Evolutionary conservation across 2,797 vertebrate genomes (phyloP), one percentile per base, ranked within the genome.

Genomic region (Microhierax caerulescens): DNA sequence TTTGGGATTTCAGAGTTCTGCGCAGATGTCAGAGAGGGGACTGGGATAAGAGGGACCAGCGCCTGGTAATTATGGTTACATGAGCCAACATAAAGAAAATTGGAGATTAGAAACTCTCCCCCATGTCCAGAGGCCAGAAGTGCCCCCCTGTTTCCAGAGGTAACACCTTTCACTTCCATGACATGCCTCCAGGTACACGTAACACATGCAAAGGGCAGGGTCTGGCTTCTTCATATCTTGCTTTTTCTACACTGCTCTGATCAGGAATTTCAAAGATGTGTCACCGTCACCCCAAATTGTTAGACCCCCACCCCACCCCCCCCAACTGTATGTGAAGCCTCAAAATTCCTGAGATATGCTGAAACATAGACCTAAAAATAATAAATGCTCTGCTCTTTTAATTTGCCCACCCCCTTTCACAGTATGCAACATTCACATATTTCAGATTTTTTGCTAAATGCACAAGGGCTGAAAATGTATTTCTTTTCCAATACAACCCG

Each of bases 31-130:
- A 94, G 84, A 59, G 5, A 54, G 47, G 27, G 61, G 41, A 82
- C 21, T 90, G 67, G 76, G 85, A 45, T 83, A 83, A 89, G 48
- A 88, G 54, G 27, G 63, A 78, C 28, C 28, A 36, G 63, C 36
- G 82, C 34, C 78, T 96, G 70, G 30, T 94, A 89, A 93, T 91
- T 78, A 57, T 9, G 10, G 67, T 50, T 93, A 70, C 73, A 82
- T 70, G 79, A 87, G 61, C 92, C 85, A 73, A 69, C 50, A 77
- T 65, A 94, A 91, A 89, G 92, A 88, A 95, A 97, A 93, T 48
- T 27, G 48, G 73, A 85, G 45, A 90, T 45, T 51, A 74, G 56
- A 54, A 85, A 39, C n/a, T 53, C 59, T 57, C 30, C 51, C 45
- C 17, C n/a, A 79, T 32, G 70, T 20, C 28, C 70, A 68, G 48